Conservation (phyloP, 2,888 invertebrate species). For the Loripinus fragilis region DNA sequence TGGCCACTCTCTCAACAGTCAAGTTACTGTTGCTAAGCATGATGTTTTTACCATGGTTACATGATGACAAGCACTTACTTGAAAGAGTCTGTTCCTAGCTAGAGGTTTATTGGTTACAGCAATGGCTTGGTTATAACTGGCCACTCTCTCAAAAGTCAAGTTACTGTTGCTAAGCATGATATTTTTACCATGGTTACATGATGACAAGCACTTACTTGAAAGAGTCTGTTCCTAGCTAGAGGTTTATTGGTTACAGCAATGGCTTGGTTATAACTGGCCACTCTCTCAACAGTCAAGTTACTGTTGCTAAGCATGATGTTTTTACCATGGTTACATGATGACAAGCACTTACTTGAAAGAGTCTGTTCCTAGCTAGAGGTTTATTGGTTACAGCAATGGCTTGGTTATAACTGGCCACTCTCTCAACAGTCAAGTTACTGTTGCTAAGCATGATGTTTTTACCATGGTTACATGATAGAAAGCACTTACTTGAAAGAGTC, state of each 20-base stretch:
- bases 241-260: conserved; percentile 88
- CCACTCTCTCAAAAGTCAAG: conserved; percentile 90
- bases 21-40: no score
- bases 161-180: conserved; percentile 88
- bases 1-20: conserved; percentile 90
- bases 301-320: conserved; percentile 90
- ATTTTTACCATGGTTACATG: no score
- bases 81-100: no score
- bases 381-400: conserved; percentile 89
- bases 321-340: no score
- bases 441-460: conserved; percentile 90
- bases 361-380: no score
- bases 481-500: conserved; percentile 87
- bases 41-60: conserved; percentile 93
- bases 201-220: conserved; percentile 88
- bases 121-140: conserved; percentile 93
- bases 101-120: conserved; percentile 88
- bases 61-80: no score
- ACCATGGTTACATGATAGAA: no score
- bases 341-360: conserved; percentile 88
- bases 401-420: conserved; percentile 93
- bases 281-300: conserved; percentile 90
- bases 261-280: conserved; percentile 93
- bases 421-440: no score
- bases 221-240: no score